These are phyloP conservation scores for Colletes collaris DNA, from an alignment of 2,888 invertebrate genomes.

Conservation along the genomic window DNA sequence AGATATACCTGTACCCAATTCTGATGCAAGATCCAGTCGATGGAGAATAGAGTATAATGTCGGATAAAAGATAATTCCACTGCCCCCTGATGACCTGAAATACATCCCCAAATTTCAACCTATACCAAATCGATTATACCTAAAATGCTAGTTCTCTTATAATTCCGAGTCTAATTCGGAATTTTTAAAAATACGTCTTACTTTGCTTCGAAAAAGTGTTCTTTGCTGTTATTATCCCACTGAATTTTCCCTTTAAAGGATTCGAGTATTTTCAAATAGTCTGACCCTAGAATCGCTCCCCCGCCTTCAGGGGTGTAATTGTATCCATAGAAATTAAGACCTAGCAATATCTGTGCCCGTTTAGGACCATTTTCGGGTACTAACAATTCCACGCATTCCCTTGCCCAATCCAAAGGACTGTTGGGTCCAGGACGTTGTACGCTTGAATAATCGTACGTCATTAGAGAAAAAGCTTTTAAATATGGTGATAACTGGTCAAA, in stretches of 20 bases:
- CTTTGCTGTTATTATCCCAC: slow-evolving; percentile 91
- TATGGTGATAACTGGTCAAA: slow-evolving; percentile 90
- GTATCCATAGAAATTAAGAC: slow-evolving; percentile 97
- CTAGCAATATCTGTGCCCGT: slow-evolving; percentile 92
- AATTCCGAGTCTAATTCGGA: neutral
- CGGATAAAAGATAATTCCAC: slow-evolving; percentile 94
- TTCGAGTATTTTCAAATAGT: slow-evolving; percentile 90
- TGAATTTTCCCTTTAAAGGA: slow-evolving; percentile 90
- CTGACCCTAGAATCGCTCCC: slow-evolving; percentile 91
- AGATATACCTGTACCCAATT: slow-evolving; percentile 93
- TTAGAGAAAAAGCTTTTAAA: slow-evolving; percentile 95
- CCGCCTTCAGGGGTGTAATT: slow-evolving; percentile 93
- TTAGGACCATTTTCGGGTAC: slow-evolving; percentile 86
- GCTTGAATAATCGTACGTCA: slow-evolving; percentile 97
- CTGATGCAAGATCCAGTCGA: slow-evolving; percentile 90
- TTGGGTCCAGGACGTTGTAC: slow-evolving; percentile 94
- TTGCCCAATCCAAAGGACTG: slow-evolving; percentile 93
- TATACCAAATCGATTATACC: slow-evolving; percentile 6
- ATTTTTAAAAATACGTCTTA: slow-evolving; percentile 82
- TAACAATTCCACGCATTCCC: slow-evolving; percentile 89
- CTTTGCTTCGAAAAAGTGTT: slow-evolving; percentile 94
- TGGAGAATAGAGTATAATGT: slow-evolving; percentile 93
- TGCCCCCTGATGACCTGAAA: slow-evolving; percentile 87
- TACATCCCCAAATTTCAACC: slow-evolving; percentile 38
- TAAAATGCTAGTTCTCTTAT: slow-evolving; percentile 3